Percentiles rank a stretch among this genome's conserved stretches.
phyloP scores from a whole-genome alignment of 2,797 vertebrate species.

The Pantherophis alleghaniensis region DNA sequence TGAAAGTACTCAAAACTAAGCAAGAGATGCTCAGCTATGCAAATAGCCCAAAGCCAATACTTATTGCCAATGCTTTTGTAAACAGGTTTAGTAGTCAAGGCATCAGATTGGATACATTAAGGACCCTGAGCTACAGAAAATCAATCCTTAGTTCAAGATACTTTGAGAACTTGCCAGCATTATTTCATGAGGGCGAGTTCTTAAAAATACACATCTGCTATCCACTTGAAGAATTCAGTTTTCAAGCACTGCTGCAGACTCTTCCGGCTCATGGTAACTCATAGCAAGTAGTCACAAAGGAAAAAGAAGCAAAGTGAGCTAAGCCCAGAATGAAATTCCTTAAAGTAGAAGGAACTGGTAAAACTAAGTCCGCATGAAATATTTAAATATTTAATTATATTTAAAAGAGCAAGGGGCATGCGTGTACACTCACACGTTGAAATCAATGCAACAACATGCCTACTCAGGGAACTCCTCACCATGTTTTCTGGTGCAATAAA shows the following conservation, averaged over 20 bases:
- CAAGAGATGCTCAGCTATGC: not conserved
- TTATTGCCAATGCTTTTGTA: not conserved
- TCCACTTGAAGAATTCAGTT: not conserved
- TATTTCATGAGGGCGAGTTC: not conserved
- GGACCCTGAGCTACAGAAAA: not conserved
- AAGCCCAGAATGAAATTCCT: not conserved
- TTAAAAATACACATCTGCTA: not conserved
- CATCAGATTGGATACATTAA: not conserved
- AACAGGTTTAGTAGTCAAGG: not conserved
- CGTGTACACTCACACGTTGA: not conserved
- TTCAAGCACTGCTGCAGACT: not conserved
- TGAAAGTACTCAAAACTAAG: not conserved
- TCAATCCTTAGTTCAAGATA: not conserved
- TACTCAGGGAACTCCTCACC: not conserved
- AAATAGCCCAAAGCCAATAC: not conserved
- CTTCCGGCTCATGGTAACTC: too few relatives aligned
- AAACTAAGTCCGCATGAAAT: not conserved
- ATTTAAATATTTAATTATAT: not conserved
- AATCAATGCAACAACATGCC: not conserved
- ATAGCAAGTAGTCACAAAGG: not conserved
- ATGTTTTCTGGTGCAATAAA: not conserved
- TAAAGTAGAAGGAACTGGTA: not conserved
- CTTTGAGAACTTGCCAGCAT: not conserved
- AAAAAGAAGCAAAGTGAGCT: not conserved
- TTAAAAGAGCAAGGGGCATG: not conserved